Percentiles rank a stretch among this genome's conserved stretches.
Conservation (phyloP, 2,113 vertebrate genomes). For the Opisthocomus hoazin region DNA sequence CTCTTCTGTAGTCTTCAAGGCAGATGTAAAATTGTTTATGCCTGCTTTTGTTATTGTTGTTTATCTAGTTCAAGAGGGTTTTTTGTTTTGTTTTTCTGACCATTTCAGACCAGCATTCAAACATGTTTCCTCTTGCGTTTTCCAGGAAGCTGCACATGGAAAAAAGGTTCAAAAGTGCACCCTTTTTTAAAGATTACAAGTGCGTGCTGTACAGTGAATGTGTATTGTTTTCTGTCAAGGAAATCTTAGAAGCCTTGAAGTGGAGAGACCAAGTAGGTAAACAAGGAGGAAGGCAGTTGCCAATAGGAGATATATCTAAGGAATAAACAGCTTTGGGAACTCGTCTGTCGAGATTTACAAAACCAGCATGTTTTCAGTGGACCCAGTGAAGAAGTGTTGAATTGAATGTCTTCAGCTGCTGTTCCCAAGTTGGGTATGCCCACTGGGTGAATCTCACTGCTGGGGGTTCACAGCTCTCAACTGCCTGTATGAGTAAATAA, state of each 20-base stretch:
- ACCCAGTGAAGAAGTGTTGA: background rate
- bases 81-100: background rate
- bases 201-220: background rate
- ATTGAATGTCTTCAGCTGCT: background rate
- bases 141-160: background rate
- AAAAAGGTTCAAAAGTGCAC: background rate
- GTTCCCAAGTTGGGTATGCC: background rate
- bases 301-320: background rate
- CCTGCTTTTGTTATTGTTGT: background rate
- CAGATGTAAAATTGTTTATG: background rate
- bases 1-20: background rate
- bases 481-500: background rate
- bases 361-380: background rate
- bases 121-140: background rate
- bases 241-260: background rate
- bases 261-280: background rate
- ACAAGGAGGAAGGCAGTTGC: background rate
- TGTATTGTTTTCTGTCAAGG: background rate
- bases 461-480: background rate
- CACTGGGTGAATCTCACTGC: background rate
- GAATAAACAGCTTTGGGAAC: background rate
- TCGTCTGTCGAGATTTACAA: background rate
- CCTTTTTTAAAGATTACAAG: background rate
- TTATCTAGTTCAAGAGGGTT: background rate
- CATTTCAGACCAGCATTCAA: background rate